Conservation (phyloP, 2,888 invertebrate species). For the Mythimna pallens region DNA sequence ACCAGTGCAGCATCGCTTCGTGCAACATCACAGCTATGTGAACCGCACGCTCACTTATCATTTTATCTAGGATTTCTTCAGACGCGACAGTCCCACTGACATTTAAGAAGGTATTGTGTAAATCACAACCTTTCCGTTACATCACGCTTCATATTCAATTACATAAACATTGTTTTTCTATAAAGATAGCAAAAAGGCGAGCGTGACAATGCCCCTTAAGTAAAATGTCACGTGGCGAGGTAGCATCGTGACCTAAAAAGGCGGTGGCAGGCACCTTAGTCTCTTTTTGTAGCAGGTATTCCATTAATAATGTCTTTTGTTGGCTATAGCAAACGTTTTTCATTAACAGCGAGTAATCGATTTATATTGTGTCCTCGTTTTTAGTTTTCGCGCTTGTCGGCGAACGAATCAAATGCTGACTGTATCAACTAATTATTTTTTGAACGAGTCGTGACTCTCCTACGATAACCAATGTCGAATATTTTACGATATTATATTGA, state of each 20-base stretch:
- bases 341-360: conserved; percentile 61
- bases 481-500: too few relatives aligned
- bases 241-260: conserved; percentile 82
- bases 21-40: conserved; percentile 52
- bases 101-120: conserved; percentile 71
- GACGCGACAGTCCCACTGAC: conserved; percentile 70
- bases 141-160: conserved; percentile 58
- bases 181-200: conserved; percentile 35
- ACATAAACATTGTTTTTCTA: conserved; percentile 42
- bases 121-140: conserved; percentile 69
- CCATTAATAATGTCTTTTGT: conserved; percentile 74
- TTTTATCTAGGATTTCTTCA: conserved; percentile 68
- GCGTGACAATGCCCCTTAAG: conserved; percentile 41
- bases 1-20: conserved; percentile 2
- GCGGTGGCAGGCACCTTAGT: conserved; percentile 74
- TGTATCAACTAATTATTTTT: conserved; percentile 44
- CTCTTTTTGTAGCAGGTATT: conserved; percentile 72
- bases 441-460: conserved; percentile 47
- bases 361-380: conserved; percentile 58
- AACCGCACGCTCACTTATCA: conserved; percentile 63
- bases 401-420: conserved; percentile 22
- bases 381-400: conserved; percentile 45
- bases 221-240: conserved; percentile 59
- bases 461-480: conserved; percentile 15
- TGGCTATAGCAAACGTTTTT: conserved; percentile 60